Evolutionary conservation across 1,140 invertebrate species (phyloP), one percentile per base, ranked within the genome.

Genomic region (Macrostomum lignano): DNA sequence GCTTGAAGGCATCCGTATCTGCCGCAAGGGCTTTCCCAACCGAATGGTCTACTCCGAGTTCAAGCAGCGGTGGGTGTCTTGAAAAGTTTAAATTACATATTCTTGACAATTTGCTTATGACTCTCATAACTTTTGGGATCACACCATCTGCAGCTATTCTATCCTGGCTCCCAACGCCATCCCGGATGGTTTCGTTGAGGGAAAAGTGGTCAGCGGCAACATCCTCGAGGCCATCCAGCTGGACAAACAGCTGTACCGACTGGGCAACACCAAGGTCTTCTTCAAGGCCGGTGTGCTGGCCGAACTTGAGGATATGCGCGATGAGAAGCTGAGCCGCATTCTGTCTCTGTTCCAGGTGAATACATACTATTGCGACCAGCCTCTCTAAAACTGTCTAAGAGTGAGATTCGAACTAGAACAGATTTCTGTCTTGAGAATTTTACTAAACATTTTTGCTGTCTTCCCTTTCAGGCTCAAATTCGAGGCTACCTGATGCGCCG

Each of bases 1-100:
- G 65, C 74, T 99, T 69, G 91, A 99, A 74, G 91, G 91, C 66
- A 99, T 99, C 68, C 84, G 91, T 84, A 99, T 99, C 68, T 99
- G 91, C 63, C 74, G 91, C 64, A 98, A 99, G 70, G 91, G 91
- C 61, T 98, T 96, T 74, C 91, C 88, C 67, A 98, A 96, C 74
- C 78, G 91, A 63, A 88, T 96, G 75, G 69, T 84, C 42, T 98
- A 96, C 66, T 76, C 84, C 50, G 91, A 98, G 64, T 98, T 98
- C 73, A 94, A 94, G 62, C 77, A 94, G 61, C 78, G 88, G 79
- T 96, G 70, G 72, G 72, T n/a, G n/a, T n/a, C n/a, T n/a, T n/a
- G n/a, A n/a, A n/a, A n/a, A 4, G 10, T 3, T 10, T 7, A 35
- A 35, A n/a, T n/a, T n/a, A n/a, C n/a, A n/a, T n/a, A n/a, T n/a